Evolutionary conservation across 2,797 vertebrate genomes (phyloP), one percentile per base, ranked within the genome.

Genomic region (Cygnus olor): DNA sequence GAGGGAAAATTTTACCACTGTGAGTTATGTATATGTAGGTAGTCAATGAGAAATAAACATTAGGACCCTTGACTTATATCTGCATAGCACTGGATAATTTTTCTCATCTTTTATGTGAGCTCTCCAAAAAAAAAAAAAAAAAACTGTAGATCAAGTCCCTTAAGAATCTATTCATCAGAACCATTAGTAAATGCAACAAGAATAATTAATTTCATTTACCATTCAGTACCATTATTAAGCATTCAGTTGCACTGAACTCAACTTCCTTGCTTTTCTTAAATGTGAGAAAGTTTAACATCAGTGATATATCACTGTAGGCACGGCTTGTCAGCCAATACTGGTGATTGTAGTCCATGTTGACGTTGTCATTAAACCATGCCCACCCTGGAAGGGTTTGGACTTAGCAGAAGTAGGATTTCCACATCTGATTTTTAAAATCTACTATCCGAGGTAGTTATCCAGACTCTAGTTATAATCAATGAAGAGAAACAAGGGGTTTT

Each of bases 151-250:
- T 64, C 40, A 47, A 70, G 20, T 84, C 42, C 34, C 21, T 9
- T 40, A 36, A 93, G 51, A 34, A 9, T 69, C 68, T 88, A 27
- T 86, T 91, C 20, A 81, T 60, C 61, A 93, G 34, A 54, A 49
- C 56, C 44, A 56, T 88, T 63, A 56, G 42, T 61, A 96, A 89
- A 83, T 83, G 51, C 85, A 78, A 85, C 27, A 84, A 85, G 45
- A 96, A 80, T 93, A 83, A 71, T 51, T 0, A 38, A 94, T 82
- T 93, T 86, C 1, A 77, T 85, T 93, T 90, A 56, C 73, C 85
- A 80, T 49, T 30, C 28, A 94, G 70, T 91, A 85, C 57, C 85
- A 81, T 69, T 85, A 53, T 72, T 89, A 91, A 90, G 13, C 14
- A 80, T 10, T 94, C 74, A 25, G 7, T 40, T 77, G 25, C 64